These are phyloP conservation scores for Caenorhabditis virilis DNA, from an alignment of 2,888 invertebrate species.

Conservation along the genomic window DNA sequence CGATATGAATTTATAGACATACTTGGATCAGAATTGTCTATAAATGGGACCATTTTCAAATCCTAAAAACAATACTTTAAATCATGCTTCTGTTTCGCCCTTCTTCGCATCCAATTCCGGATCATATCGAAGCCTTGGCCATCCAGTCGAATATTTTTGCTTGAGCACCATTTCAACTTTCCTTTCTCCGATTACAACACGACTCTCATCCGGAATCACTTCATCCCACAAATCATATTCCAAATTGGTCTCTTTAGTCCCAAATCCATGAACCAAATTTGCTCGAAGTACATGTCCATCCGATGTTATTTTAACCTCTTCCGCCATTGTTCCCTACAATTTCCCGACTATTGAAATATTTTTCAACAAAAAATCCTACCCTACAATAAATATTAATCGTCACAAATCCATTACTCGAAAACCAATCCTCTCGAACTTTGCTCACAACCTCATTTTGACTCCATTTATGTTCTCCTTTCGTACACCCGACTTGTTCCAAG, in stretches of 20 bases:
- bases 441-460: constrained; percentile 72
- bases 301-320: constrained; percentile 78
- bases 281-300: constrained; percentile 77
- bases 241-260: constrained; percentile 46
- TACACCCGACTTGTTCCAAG: constrained; percentile 88
- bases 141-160: constrained; percentile 53
- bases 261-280: constrained; percentile 59
- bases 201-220: constrained; percentile 55
- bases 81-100: constrained; percentile 10
- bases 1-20: no score
- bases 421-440: constrained; percentile 66
- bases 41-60: no score
- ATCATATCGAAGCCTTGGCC: constrained; percentile 62
- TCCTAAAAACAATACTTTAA: neutral
- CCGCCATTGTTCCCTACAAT: constrained; percentile 80
- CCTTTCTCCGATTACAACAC: constrained; percentile 57
- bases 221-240: constrained; percentile 64
- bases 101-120: constrained; percentile 33
- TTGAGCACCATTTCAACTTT: constrained; percentile 64
- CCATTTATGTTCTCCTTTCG: constrained; percentile 85
- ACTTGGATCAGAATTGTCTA: no score
- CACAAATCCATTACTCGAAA: constrained; percentile 56
- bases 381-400: constrained; percentile 65
- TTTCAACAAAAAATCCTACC: constrained; percentile 7
- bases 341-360: neutral